A percentile compares a stretch with the other conserved stretches of the same genome.
phyloP scores from a whole-genome alignment of 2,113 vertebrate species.

The Numida meleagris region DNA sequence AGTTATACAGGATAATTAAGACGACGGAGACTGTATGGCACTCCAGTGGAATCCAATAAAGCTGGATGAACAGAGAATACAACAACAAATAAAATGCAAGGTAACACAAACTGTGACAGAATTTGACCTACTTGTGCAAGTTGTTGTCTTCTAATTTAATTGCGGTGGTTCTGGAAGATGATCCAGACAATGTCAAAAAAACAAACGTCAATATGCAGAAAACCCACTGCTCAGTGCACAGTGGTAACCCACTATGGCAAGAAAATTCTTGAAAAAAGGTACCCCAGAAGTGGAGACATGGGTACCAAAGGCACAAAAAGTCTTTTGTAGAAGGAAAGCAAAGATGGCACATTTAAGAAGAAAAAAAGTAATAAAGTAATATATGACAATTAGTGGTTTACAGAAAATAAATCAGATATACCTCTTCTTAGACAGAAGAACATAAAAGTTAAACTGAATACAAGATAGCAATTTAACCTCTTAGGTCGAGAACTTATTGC shows the following conservation, averaged over 20 bases:
- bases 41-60: neutral
- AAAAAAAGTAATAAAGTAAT: neutral
- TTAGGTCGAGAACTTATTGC: neutral
- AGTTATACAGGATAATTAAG: neutral
- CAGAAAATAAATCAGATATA: neutral
- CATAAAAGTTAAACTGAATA: neutral
- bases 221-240: neutral
- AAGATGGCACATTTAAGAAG: neutral
- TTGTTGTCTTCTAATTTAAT: neutral
- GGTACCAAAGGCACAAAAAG: neutral
- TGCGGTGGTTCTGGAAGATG: neutral
- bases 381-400: neutral
- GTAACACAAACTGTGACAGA: neutral
- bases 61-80: neutral
- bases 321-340: neutral
- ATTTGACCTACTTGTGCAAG: neutral
- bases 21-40: neutral
- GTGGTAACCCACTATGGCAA: fast-evolving
- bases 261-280: neutral
- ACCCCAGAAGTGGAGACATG: neutral
- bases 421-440: neutral
- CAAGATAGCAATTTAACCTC: neutral
- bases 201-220: neutral
- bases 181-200: neutral
- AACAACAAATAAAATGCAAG: neutral